phyloP scores from a whole-genome alignment of 1,140 invertebrate species.

The Heliconius himera region DNA sequence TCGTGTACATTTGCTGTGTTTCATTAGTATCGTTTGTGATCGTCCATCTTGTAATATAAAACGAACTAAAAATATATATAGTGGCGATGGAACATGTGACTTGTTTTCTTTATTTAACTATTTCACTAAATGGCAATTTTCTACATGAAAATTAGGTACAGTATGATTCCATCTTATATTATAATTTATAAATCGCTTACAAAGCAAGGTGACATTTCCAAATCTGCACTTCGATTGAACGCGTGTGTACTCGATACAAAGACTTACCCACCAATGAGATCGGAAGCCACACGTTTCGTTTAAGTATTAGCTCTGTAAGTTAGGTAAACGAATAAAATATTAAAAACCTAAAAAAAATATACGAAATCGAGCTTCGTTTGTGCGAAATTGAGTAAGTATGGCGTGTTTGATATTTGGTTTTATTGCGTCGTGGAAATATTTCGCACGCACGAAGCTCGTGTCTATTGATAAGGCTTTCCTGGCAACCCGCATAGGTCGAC shows the following conservation, averaged over 20 bases:
- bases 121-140: conserved; percentile 17
- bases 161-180: conserved; percentile 31
- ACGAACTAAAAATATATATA: conserved; percentile 15
- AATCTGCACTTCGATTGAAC: conserved; percentile 56
- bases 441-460: conserved; percentile 66
- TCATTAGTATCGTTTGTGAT: not conserved
- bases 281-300: conserved; percentile 76
- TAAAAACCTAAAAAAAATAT: conserved; percentile 67
- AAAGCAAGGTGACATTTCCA: conserved; percentile 49
- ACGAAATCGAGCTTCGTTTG: conserved; percentile 65
- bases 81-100: conserved; percentile 17
- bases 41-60: conserved; percentile 12
- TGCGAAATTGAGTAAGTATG: conserved; percentile 59
- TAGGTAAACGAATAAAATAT: conserved; percentile 72
- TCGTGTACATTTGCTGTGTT: not conserved
- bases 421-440: conserved; percentile 44
- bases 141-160: conserved; percentile 17
- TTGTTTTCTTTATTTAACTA: conserved; percentile 18
- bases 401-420: conserved; percentile 52
- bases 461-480: conserved; percentile 75
- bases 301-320: conserved; percentile 80
- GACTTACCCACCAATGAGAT: conserved; percentile 76
- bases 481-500: conserved; percentile 65
- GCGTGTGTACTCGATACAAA: conserved; percentile 71
- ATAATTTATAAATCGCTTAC: conserved; percentile 23